phyloP scores from a whole-genome alignment of 1,140 invertebrate species.

The Eumaeus atala region DNA sequence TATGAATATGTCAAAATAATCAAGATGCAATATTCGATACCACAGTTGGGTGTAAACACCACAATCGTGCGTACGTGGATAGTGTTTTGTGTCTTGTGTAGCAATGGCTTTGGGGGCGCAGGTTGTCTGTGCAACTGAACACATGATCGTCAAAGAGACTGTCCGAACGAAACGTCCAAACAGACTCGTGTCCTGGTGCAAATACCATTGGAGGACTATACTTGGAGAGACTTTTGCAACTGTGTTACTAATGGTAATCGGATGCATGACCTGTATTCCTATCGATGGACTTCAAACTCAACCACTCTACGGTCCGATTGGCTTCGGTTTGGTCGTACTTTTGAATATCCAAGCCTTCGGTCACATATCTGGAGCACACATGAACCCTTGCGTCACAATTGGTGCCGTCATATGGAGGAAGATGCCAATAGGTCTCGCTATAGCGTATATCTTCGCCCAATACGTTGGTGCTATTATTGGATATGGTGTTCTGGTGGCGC shows the following conservation, averaged over 20 bases:
- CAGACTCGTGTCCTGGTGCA: slow-evolving; percentile 17
- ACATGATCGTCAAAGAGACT: slow-evolving; percentile 17
- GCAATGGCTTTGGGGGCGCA: slow-evolving; percentile 27
- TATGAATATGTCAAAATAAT: neutral
- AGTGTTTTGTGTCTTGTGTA: neutral
- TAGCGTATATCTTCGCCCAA: slow-evolving; percentile 83
- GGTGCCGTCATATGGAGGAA: slow-evolving; percentile 76
- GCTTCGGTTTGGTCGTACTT: slow-evolving; percentile 52
- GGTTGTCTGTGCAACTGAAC: slow-evolving; percentile 20
- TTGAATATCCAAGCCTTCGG: slow-evolving; percentile 77
- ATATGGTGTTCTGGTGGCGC: slow-evolving; percentile 78
- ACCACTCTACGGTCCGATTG: slow-evolving; percentile 39
- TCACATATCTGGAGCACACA: slow-evolving; percentile 81
- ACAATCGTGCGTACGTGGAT: neutral
- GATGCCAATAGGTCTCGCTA: slow-evolving; percentile 76
- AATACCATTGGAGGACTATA: slow-evolving; percentile 34
- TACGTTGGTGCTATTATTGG: slow-evolving; percentile 80
- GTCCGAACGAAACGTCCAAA: slow-evolving; percentile 13
- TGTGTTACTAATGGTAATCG: slow-evolving; percentile 40
- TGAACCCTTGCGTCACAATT: slow-evolving; percentile 86
- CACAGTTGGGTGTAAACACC: neutral
- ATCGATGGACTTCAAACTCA: slow-evolving; percentile 28
- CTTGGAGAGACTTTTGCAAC: slow-evolving; percentile 46
- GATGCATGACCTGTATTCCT: slow-evolving; percentile 53
- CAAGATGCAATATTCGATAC: neutral